Percentiles rank a stretch among this genome's conserved stretches.
Conservation (phyloP, 2,113 vertebrate genomes). For the Brachyistius frenatus region DNA sequence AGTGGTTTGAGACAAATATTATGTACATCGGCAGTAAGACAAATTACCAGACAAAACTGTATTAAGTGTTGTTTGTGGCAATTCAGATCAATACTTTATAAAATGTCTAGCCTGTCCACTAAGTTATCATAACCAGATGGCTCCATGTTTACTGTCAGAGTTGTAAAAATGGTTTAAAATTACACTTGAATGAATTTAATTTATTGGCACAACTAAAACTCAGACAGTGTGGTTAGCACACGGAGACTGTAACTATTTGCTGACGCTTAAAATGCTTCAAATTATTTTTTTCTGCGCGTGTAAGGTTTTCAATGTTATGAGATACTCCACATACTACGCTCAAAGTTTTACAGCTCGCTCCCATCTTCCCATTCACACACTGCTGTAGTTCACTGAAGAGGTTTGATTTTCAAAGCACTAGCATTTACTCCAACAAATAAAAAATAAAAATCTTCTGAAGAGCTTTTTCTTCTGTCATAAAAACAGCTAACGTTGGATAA, state of each 20-base stretch:
- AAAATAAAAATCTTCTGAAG: not conserved
- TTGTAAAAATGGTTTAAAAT: not conserved
- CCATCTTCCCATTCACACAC: too few species aligned
- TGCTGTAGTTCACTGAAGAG: too few species aligned
- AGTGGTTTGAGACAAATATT: conserved; percentile 41
- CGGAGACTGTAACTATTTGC: not conserved
- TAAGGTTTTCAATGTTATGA: too few species aligned
- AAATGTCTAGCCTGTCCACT: not conserved
- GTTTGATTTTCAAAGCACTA: not conserved
- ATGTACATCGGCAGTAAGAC: conserved; percentile 31
- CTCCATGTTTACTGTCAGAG: not conserved
- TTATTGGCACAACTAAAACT: not conserved
- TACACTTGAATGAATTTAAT: not conserved
- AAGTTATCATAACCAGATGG: conserved; percentile 19
- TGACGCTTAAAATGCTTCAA: not conserved
- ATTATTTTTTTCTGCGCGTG: too few species aligned
- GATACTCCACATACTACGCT: too few species aligned
- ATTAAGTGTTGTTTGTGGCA: conserved; percentile 50
- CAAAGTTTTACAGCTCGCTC: too few species aligned
- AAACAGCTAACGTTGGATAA: not conserved
- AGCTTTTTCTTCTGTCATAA: not conserved
- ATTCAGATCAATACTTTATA: conserved; percentile 44
- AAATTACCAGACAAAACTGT: conserved; percentile 47
- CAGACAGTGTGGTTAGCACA: not conserved
- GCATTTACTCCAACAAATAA: too few species aligned